Conservation (phyloP, 2,888 invertebrate species). For the Cephus sareptanus region DNA sequence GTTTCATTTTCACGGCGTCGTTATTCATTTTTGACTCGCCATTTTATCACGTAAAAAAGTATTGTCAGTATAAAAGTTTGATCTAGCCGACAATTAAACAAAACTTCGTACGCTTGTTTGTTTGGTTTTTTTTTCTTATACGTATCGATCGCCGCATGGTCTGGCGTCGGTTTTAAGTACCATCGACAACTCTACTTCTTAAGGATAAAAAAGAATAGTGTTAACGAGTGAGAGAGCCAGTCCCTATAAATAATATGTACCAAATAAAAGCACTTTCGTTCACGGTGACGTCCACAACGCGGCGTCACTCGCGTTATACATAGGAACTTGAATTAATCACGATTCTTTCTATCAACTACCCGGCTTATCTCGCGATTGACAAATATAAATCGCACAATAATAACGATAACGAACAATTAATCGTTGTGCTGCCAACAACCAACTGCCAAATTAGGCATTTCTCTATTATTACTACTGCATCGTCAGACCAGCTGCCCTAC, state of each 20-base stretch:
- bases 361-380: conserved; percentile 20
- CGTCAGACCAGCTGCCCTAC: conserved; percentile 42
- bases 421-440: conserved; percentile 7
- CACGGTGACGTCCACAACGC: conserved; percentile 28
- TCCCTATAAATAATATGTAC: conserved; percentile 48
- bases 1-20: background rate
- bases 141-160: background rate
- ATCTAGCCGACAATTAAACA: conserved; percentile 35
- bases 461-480: conserved; percentile 18
- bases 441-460: background rate
- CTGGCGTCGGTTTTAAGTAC: conserved; percentile 4
- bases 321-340: conserved; percentile 42
- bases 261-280: conserved; percentile 47
- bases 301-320: conserved; percentile 31
- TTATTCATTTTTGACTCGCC: conserved; percentile 9
- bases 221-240: conserved; percentile 38
- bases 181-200: conserved; percentile 18
- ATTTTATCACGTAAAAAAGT: conserved; percentile 34
- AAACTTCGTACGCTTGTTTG: conserved; percentile 30
- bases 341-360: conserved; percentile 29
- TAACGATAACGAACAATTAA: conserved; percentile 40
- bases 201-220: conserved; percentile 14
- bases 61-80: conserved; percentile 47
- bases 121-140: conserved; percentile 31
- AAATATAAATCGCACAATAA: conserved; percentile 1